Conservation (phyloP, 2,888 invertebrate genomes). For the Drosophila rubida region DNA sequence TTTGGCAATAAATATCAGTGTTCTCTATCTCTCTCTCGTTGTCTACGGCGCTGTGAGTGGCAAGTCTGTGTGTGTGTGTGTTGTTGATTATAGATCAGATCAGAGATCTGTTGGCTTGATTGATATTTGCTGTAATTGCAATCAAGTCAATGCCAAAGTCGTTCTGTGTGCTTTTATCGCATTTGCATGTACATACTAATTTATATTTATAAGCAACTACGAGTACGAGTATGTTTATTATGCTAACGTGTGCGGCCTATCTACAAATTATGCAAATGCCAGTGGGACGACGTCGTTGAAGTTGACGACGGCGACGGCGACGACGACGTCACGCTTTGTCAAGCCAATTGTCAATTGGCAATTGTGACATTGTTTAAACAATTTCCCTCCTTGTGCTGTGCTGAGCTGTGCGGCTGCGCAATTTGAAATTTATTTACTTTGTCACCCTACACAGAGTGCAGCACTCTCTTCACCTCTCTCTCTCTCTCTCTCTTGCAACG, state of each 20-base stretch:
- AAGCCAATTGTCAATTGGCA: slow-evolving; percentile 51
- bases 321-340: slow-evolving; percentile 44
- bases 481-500: background rate
- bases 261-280: slow-evolving; percentile 74
- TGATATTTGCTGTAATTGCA: slow-evolving; percentile 60
- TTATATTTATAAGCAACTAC: slow-evolving; percentile 28
- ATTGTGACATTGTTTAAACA: slow-evolving; percentile 70
- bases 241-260: slow-evolving; percentile 44
- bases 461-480: background rate
- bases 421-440: slow-evolving; percentile 51
- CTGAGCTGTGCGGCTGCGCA: slow-evolving; percentile 8
- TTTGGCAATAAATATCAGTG: background rate
- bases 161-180: slow-evolving; percentile 51
- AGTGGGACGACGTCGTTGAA: slow-evolving; percentile 57
- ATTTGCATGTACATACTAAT: slow-evolving; percentile 28
- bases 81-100: slow-evolving; percentile 22
- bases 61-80: slow-evolving; percentile 5
- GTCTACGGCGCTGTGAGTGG: background rate
- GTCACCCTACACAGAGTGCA: slow-evolving; percentile 20
- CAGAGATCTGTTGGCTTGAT: slow-evolving; percentile 45
- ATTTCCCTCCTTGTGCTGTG: slow-evolving; percentile 40
- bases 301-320: slow-evolving; percentile 31
- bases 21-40: background rate
- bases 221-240: slow-evolving; percentile 53
- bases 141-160: slow-evolving; percentile 70